Base-by-base conservation (phyloP, 2,113 vertebrate genomes). In the Ceratotherium simum region DNA sequence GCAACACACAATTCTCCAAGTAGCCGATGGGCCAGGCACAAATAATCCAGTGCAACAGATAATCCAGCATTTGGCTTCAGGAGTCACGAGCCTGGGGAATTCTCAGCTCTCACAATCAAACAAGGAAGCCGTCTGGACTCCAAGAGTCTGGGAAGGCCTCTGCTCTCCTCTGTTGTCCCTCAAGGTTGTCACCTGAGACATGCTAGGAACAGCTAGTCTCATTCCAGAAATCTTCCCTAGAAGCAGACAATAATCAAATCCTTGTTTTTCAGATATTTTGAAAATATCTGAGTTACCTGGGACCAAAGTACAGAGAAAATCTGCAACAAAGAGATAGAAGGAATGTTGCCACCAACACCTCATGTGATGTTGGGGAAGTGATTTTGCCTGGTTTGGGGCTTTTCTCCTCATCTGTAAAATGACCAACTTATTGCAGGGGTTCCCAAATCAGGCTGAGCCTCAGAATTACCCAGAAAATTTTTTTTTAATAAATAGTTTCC, bases 381-480 rank as follows among this genome's bases (percentile, higher is more conserved):
- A 93, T 36, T 85, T 90, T 1, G 20, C 27, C 33, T 93, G 69
- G 17, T 70, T 64, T 90, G 58, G 73, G 12, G 20, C 14, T 54
- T 96, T 92, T 93, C 65, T 75, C 33, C 13, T 93, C 29, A 75
- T 25, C 20, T 96, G 16, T 56, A 91, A 67, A 95, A 60, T 78
- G 18, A 95, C 14, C 54, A 64, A 69, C 23, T 95, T 95, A 82
- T 62, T 82, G 67, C 12, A 75, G 46, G 48, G n/a, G 14, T 73
- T 92, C 83, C 62, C 56, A 76, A 87, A 75, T 42, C 46, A 91
- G 70, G n/a, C 23, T 73, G 8, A 87, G 29, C 9, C 62, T 86
- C 42, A 65, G 21, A 95, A 70, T 76, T 93, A 84, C 36, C 72
- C 54, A 4, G 79, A 80, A 60, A 33, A 18, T 69, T 48, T 36